phyloP scores from a whole-genome alignment of 2,888 invertebrate genomes.

The Cryptophagus acutangulus region DNA sequence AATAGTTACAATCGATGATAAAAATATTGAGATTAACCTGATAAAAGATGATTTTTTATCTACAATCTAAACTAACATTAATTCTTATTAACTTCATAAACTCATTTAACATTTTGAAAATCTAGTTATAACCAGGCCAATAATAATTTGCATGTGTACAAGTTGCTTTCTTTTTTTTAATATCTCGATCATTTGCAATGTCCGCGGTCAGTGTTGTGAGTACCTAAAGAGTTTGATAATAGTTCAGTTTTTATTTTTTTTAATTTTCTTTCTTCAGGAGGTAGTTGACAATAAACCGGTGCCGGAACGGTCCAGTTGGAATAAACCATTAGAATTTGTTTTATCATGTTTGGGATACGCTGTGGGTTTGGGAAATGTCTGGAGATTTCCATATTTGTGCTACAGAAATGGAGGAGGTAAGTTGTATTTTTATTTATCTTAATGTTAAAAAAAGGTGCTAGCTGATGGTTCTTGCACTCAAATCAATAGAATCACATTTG shows the following conservation, averaged over 20 bases:
- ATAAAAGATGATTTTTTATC: no score
- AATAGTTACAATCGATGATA: no score
- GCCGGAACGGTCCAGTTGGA: slow-evolving; percentile 55
- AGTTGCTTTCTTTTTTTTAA: slow-evolving; percentile 6
- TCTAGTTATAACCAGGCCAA: slow-evolving; percentile 5
- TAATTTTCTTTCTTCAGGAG: no score
- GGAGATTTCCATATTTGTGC: slow-evolving; percentile 74
- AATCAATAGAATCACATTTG: no score
- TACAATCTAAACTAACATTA: no score
- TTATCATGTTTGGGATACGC: slow-evolving; percentile 73
- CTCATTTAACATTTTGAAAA: no score
- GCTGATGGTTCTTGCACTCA: no score
- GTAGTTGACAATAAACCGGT: no score
- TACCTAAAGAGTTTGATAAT: background rate
- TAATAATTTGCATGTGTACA: slow-evolving; percentile 4
- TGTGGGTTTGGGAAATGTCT: slow-evolving; percentile 73
- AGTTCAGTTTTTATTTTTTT: background rate
- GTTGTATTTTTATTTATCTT: no score
- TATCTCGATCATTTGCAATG: background rate
- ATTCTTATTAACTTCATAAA: no score
- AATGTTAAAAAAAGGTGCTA: no score
- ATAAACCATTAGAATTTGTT: slow-evolving; percentile 65
- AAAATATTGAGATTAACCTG: no score
- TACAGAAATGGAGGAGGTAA: slow-evolving; percentile 76
- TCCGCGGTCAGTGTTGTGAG: background rate